Percentiles rank a stretch among this genome's conserved stretches.
These are phyloP conservation scores for Aegotheles bennettii DNA, from an alignment of 2,113 vertebrate genomes.

Conservation along the genomic window DNA sequence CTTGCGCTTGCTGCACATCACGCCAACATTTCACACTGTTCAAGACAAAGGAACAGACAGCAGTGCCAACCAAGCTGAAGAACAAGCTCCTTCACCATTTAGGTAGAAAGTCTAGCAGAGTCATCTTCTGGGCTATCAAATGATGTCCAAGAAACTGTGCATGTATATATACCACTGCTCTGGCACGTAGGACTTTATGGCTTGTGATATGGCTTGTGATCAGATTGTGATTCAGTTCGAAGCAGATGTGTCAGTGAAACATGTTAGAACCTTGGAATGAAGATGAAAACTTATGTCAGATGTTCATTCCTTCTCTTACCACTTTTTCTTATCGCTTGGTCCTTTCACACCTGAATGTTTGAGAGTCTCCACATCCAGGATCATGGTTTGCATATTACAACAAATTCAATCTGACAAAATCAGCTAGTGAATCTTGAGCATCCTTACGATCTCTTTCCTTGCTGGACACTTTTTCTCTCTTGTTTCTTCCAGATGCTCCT, in stretches of 20 bases:
- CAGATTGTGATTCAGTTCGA: not conserved
- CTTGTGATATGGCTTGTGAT: not conserved
- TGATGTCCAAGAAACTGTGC: not conserved
- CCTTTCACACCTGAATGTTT: not conserved
- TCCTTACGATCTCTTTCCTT: not conserved
- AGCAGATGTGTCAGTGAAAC: not conserved
- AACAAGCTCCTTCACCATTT: not conserved
- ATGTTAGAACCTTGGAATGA: not conserved
- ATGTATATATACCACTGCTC: not conserved
- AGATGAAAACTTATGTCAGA: not conserved
- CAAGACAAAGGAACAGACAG: constrained; percentile 8
- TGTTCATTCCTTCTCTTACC: not conserved
- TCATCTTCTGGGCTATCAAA: not conserved
- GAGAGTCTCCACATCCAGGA: not conserved
- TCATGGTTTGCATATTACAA: not conserved
- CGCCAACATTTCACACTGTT: not conserved
- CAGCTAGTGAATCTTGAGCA: not conserved
- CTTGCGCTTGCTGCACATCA: not conserved
- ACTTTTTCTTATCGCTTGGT: not conserved
- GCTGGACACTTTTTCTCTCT: not conserved
- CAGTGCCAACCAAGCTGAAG: not conserved
- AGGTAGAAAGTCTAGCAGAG: not conserved
- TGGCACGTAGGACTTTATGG: not conserved
- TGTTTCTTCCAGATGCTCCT: not conserved
- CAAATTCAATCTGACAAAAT: not conserved